Evolutionary conservation across 2,797 vertebrate genomes (phyloP).

Genomic region (Alca torda): DNA sequence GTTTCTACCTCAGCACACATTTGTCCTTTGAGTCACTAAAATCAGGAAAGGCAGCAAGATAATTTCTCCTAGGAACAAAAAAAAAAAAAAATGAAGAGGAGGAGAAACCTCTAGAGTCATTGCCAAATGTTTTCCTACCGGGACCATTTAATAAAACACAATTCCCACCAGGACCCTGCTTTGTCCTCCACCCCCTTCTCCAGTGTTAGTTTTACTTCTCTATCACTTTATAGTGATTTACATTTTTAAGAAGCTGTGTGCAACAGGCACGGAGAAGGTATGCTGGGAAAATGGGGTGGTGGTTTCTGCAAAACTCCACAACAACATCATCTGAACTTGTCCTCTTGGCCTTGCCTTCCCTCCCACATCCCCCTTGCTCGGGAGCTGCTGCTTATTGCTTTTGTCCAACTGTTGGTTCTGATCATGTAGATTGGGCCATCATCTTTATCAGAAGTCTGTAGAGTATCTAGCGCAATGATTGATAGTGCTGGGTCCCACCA

Average conservation of each 20-base stretch:
- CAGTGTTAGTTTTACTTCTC: not conserved
- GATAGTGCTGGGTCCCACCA: not conserved
- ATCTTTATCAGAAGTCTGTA: not conserved
- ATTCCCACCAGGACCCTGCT: not conserved
- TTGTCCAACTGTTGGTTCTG: not conserved
- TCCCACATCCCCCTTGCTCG: fast-evolving
- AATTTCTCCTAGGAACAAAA: not conserved
- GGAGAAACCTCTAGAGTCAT: not conserved
- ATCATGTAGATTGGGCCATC: not conserved
- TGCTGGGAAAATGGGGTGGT: not conserved
- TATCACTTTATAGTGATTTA: not conserved
- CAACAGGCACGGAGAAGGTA: not conserved
- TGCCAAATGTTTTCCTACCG: not conserved
- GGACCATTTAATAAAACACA: not conserved
- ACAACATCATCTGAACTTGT: not conserved
- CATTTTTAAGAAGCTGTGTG: not conserved
- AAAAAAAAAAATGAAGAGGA: not conserved
- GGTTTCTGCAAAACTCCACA: not conserved
- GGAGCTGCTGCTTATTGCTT: not conserved
- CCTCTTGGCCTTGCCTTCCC: not conserved
- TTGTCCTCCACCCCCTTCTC: not conserved
- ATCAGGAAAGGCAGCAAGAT: not conserved
- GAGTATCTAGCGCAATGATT: not conserved
- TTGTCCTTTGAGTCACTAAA: not conserved
- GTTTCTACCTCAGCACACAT: not conserved